Percentiles rank a stretch among this genome's conserved stretches.
These are phyloP conservation scores for Mythimna pallens DNA, from an alignment of 2,888 invertebrate species.

Conservation along the genomic window DNA sequence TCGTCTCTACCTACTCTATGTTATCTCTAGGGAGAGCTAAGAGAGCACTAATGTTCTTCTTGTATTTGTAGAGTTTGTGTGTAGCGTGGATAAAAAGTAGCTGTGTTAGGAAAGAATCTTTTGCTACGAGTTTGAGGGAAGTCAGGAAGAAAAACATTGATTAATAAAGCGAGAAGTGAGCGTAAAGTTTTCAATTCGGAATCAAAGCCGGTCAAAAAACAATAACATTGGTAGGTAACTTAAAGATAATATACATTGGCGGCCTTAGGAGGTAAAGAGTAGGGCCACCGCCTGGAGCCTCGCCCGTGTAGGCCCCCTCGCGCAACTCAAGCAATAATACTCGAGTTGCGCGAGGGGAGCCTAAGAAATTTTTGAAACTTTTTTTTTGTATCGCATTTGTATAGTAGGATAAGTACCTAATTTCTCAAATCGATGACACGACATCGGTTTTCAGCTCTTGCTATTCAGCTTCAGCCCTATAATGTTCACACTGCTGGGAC, in stretches of 20 bases:
- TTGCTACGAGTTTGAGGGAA: neutral
- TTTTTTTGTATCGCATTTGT: no score
- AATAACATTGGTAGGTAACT: neutral
- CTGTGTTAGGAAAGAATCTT: slow-evolving; percentile 3
- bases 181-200: neutral
- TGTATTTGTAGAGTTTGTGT: slow-evolving; percentile 27
- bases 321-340: no score
- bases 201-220: neutral
- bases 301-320: no score
- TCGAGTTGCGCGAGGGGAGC: no score
- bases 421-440: no score
- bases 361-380: no score
- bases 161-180: neutral
- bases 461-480: no score
- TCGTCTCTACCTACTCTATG: slow-evolving; percentile 23
- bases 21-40: slow-evolving; percentile 39
- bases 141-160: neutral
- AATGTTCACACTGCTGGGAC: no score
- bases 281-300: no score
- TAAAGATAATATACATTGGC: neutral
- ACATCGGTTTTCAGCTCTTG: no score
- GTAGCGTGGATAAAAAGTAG: slow-evolving; percentile 16
- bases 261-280: no score
- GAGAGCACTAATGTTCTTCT: slow-evolving; percentile 48
- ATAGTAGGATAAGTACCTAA: no score